Base-by-base conservation (phyloP, 2,797 vertebrate species). In the Novumbra hubbsi region DNA sequence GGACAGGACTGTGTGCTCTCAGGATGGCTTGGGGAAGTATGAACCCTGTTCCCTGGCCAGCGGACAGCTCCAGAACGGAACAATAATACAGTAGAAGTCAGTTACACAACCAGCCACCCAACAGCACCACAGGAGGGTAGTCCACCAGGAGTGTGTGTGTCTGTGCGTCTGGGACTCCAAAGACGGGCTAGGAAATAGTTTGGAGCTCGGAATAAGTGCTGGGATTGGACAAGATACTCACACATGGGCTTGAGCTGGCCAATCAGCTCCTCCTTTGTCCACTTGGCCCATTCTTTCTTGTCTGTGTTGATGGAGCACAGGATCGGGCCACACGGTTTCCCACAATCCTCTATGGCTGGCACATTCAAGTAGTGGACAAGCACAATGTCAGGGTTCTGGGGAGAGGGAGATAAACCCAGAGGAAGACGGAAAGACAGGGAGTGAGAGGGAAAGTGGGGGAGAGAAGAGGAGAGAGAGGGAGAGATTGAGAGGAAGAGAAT, bases 241-340 rank as follows among this genome's bases (percentile, higher is more conserved):
- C 98, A 99, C 98, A 99, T 99, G 2, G 98, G 98, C 81, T 99
- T 99, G 75, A 99, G 96, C 91, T 99, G 98, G 81, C 97, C 98
- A 9, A 99, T 97, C 75, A 99, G 95, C 75, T 99, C 98, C 87
- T 99, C 98, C 86, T 99, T 98, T 0, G 98, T 98, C 98, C 98
- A 99, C 84, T 99, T 99, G 3, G 98, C 98, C 98, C 98, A 99
- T 85, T 99, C 98, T 85, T 99, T 99, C 93, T 99, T 99, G 95
- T 99, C 98, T 0, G 98, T 99, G 88, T 99, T 99, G 94, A 99
- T 99, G 76, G 98, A 99, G 88, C 98, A 99, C 86, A 99, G 88
- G 91, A 99, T 98, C 19, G 98, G 98, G 24, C 98, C 98, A 0
- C 98, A 99, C 0, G 98, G 98, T 87, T 99, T 99, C 80, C 98